phyloP scores from a whole-genome alignment of 2,797 vertebrate genomes.

The Gobio occitaniae region DNA sequence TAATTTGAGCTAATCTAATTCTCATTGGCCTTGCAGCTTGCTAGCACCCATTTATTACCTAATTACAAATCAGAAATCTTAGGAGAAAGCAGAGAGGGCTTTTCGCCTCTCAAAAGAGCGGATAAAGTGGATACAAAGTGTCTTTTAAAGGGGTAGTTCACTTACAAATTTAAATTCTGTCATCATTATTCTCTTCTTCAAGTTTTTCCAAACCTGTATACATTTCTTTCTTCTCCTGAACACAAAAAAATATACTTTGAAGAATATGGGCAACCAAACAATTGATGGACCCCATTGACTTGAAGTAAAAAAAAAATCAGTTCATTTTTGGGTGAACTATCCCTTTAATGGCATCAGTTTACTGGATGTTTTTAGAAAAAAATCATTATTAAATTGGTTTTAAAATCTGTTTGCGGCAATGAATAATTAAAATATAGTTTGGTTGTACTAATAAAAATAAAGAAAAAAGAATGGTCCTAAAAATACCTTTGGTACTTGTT shows the following conservation, averaged over 20 bases:
- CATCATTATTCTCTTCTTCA: not conserved
- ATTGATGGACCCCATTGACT: no score
- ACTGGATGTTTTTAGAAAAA: not conserved
- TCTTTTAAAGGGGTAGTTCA: not conserved
- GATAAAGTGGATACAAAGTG: not conserved
- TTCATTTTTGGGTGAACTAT: not conserved
- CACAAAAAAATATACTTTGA: not conserved
- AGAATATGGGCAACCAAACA: not conserved
- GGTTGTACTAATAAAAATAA: not conserved
- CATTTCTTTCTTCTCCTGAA: not conserved
- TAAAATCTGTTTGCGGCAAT: not conserved
- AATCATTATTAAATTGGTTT: not conserved
- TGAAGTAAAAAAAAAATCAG: not conserved
- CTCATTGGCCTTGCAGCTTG: slow-evolving; percentile 48
- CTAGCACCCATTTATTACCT: slow-evolving; percentile 65
- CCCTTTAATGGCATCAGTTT: not conserved
- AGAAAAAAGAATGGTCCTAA: not conserved
- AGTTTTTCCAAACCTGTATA: not conserved
- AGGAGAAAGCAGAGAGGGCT: not conserved
- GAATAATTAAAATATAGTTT: not conserved
- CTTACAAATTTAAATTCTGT: not conserved
- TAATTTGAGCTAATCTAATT: slow-evolving; percentile 48
- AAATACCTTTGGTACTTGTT: no score
- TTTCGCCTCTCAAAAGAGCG: not conserved
- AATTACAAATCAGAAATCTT: slow-evolving; percentile 60